phyloP scores from a whole-genome alignment of 1,140 invertebrate genomes.

The Nasonia giraulti region DNA sequence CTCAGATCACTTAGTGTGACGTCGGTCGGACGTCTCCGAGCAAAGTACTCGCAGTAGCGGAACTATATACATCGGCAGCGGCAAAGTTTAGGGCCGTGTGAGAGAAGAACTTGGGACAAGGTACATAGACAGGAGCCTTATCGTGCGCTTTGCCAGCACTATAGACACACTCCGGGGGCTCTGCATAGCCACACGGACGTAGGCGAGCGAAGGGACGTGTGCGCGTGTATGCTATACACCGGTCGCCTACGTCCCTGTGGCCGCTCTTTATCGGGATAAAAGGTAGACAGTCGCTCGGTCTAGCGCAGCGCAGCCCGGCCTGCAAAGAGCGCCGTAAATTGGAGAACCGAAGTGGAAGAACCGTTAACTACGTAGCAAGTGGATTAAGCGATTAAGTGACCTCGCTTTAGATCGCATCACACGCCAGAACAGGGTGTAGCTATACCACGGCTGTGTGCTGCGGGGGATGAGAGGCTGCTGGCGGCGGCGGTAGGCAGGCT shows the following conservation, averaged over 20 bases:
- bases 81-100: conserved; percentile 10
- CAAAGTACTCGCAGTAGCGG: background rate
- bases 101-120: conserved; percentile 15
- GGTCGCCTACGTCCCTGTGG: conserved; percentile 7
- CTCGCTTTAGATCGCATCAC: conserved; percentile 42
- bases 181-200: background rate
- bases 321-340: conserved; percentile 55
- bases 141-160: conserved; percentile 16
- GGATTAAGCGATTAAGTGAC: conserved; percentile 61
- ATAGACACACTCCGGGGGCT: background rate
- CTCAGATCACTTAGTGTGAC: conserved; percentile 37
- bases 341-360: conserved; percentile 57
- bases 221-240: background rate
- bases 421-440: background rate
- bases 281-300: conserved; percentile 7
- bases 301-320: background rate
- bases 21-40: conserved; percentile 15
- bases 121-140: background rate
- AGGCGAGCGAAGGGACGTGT: background rate
- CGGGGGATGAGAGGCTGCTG: background rate
- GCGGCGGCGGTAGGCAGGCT: background rate
- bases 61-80: background rate
- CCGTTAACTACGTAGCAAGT: conserved; percentile 58
- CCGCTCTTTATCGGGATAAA: conserved; percentile 36
- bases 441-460: too few relatives aligned